Percentiles rank a stretch among this genome's conserved stretches.
These are phyloP conservation scores for Dolichallabes microphthalmus DNA, from an alignment of 2,113 vertebrate species.

Conservation along the genomic window DNA sequence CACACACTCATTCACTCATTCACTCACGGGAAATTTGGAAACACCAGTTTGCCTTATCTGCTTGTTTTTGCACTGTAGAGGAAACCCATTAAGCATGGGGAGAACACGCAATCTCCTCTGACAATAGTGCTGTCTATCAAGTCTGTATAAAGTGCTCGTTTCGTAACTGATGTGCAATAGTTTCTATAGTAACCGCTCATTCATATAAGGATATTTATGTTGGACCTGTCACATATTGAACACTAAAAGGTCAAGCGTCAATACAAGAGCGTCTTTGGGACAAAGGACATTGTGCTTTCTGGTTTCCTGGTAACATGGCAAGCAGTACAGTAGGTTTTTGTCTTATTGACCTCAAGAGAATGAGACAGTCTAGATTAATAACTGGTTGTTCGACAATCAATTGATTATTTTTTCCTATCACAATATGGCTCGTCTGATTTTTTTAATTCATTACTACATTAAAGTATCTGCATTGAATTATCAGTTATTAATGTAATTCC, in stretches of 20 bases:
- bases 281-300: not conserved
- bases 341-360: not conserved
- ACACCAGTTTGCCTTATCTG: too few species aligned
- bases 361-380: not conserved
- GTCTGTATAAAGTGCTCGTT: too few species aligned
- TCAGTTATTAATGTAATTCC: too few species aligned
- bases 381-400: too few species aligned
- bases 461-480: too few species aligned
- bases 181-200: not conserved
- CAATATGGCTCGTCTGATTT: too few species aligned
- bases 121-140: not conserved
- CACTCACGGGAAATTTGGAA: too few species aligned
- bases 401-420: too few species aligned
- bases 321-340: not conserved
- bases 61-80: too few species aligned
- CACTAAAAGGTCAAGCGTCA: not conserved
- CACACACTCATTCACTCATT: too few species aligned
- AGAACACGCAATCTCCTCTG: not conserved
- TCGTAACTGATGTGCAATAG: not conserved
- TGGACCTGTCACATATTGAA: not conserved
- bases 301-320: not conserved
- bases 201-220: not conserved
- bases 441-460: too few species aligned
- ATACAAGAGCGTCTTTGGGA: not conserved
- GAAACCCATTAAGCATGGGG: too few species aligned